Evolutionary conservation across 2,113 vertebrate species (phyloP), one percentile per base, ranked within the genome.

Genomic region (Cheirogaleus medius): DNA sequence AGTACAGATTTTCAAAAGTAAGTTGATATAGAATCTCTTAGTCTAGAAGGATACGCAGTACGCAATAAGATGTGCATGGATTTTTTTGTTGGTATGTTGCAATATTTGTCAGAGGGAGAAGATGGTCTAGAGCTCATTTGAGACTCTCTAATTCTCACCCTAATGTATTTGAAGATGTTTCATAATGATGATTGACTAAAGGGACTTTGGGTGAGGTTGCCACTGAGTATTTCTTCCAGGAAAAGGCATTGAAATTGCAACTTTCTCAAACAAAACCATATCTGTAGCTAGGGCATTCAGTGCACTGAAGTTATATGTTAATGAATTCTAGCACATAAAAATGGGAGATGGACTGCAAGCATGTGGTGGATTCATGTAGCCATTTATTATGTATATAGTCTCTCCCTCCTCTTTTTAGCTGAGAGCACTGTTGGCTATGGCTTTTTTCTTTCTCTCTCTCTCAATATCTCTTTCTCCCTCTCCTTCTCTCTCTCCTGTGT

Each of bases 121-220:
- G 69, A 64, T 44, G 0, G 10, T 0, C 77, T 80, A 93, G 34
- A 93, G 27, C 10, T 95, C n/a, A 78, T 58, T 87, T 92, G 27
- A 87, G 85, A 64, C 15, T 21, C 56, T 47, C 63, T 90, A 84
- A 44, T 60, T 91, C 4, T 95, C 92, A 42, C 42, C 39, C 27
- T 76, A 69, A 85, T 18, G 11, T 63, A 60, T 87, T 88, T 92
- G 49, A 81, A 42, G 52, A 20, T 87, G 32, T 73, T 93, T 52
- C 47, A 66, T 47, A 87, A 87, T 60, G 44, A 82, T 87, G 3
- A 69, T 4, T 37, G 78, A 85, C 18, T 74, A 54, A 76, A 81
- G 60, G 37, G 29, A 77, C 76, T 76, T 87, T 81, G 27, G 14
- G 23, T 47, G 15, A 85, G 74, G 20, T 80, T 8, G 64, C 20